These are phyloP conservation scores for Equus przewalskii DNA, from an alignment of 2,113 vertebrate genomes.

Conservation along the genomic window DNA sequence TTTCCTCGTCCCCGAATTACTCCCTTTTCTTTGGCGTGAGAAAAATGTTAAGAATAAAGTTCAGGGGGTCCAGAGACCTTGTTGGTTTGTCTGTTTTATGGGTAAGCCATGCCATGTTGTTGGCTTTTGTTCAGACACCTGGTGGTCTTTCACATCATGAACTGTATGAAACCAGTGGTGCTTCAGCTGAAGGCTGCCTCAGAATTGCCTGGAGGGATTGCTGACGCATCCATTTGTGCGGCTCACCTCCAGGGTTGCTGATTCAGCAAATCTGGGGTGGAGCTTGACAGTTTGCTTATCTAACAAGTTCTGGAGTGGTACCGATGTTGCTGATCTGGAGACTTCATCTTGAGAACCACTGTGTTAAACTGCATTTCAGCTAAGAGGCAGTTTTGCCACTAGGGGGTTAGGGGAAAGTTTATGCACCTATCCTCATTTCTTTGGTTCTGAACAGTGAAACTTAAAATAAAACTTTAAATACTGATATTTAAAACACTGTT, in stretches of 20 bases:
- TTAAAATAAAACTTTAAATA: neutral
- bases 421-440: neutral
- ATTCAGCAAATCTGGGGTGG: neutral
- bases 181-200: neutral
- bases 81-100: neutral
- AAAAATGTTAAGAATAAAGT: neutral
- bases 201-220: neutral
- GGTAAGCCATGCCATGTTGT: accelerated
- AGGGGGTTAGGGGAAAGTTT: neutral
- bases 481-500: neutral
- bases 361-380: neutral
- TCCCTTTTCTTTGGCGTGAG: neutral
- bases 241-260: neutral
- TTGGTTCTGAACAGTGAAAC: neutral
- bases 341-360: neutral
- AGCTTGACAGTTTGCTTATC: neutral
- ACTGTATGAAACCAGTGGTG: too few species aligned
- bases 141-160: neutral
- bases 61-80: neutral
- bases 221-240: neutral
- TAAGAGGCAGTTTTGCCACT: neutral
- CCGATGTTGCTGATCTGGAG: too few species aligned
- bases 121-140: neutral
- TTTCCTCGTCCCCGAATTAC: neutral
- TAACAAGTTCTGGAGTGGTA: neutral